Conservation (phyloP, 2,888 invertebrate genomes). For the Phania funesta region DNA sequence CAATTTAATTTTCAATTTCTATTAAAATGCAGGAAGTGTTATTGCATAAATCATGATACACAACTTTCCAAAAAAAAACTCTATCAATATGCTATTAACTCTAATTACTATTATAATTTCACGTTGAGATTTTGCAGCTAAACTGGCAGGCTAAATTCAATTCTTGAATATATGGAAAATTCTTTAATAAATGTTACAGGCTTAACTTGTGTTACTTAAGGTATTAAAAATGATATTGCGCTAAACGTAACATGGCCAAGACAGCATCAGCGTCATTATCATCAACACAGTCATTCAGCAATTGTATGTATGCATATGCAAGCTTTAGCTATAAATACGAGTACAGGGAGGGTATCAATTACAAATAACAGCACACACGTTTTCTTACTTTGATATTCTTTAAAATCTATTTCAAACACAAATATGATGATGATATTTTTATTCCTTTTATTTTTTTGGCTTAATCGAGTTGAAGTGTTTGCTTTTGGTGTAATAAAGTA, state of each 20-base stretch:
- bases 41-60: conserved; percentile 48
- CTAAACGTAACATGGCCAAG: neutral
- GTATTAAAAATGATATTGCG: conserved; percentile 32
- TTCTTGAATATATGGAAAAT: conserved; percentile 2
- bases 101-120: conserved; percentile 60
- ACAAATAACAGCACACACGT: conserved; percentile 38
- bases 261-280: neutral
- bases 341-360: conserved; percentile 40
- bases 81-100: conserved; percentile 63
- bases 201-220: conserved; percentile 58
- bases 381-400: neutral
- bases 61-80: conserved; percentile 26
- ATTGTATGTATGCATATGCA: neutral
- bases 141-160: neutral
- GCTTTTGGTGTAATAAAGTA: conserved; percentile 61
- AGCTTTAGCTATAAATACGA: neutral
- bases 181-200: conserved; percentile 40
- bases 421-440: conserved; percentile 43
- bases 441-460: conserved; percentile 7
- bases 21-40: conserved; percentile 60
- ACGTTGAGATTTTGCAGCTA: neutral
- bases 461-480: conserved; percentile 66
- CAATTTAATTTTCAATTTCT: neutral
- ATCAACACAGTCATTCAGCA: neutral
- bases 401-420: conserved; percentile 24